A percentile compares a stretch with the other conserved stretches of the same genome.
phyloP scores from a whole-genome alignment of 53 echinoderm and acorn worm genomes.

The Echinometra lucunter region DNA sequence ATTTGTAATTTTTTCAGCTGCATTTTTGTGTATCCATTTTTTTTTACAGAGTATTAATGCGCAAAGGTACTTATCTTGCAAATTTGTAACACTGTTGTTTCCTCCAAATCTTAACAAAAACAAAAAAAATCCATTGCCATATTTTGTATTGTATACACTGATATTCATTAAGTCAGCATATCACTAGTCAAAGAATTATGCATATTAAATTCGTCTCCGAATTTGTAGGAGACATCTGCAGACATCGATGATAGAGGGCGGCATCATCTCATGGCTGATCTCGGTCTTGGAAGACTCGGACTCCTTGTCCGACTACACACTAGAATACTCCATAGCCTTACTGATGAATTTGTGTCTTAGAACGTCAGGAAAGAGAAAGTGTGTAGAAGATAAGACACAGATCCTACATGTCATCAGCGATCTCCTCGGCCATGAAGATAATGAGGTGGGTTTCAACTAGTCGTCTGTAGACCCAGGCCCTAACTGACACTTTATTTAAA shows the following conservation, averaged over 20 bases:
- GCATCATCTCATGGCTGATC: conserved; percentile 88
- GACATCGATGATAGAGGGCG: conserved; percentile 91
- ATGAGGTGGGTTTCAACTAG: conserved; percentile 87
- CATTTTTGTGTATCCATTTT: too few relatives aligned
- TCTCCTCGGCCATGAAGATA: conserved; percentile 94
- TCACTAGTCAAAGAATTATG: neutral
- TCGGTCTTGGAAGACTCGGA: conserved; percentile 90
- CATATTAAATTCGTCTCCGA: neutral
- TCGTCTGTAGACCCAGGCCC: too few relatives aligned
- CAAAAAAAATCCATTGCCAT: neutral
- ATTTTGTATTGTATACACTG: neutral
- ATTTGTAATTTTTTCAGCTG: too few relatives aligned
- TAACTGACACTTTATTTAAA: too few relatives aligned
- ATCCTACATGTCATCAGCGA: conserved; percentile 94
- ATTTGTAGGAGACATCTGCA: conserved; percentile 88
- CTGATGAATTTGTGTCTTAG: conserved; percentile 97
- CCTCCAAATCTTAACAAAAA: neutral
- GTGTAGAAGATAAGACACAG: conserved; percentile 76
- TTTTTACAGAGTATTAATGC: too few relatives aligned
- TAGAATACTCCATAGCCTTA: conserved; percentile 94
- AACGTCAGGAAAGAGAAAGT: conserved; percentile 93
- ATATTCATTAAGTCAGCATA: neutral
- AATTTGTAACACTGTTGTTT: neutral
- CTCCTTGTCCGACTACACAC: conserved; percentile 93
- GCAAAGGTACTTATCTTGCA: too few relatives aligned